Conservation (phyloP, 2,797 vertebrate species). For the Fratercula arctica region DNA sequence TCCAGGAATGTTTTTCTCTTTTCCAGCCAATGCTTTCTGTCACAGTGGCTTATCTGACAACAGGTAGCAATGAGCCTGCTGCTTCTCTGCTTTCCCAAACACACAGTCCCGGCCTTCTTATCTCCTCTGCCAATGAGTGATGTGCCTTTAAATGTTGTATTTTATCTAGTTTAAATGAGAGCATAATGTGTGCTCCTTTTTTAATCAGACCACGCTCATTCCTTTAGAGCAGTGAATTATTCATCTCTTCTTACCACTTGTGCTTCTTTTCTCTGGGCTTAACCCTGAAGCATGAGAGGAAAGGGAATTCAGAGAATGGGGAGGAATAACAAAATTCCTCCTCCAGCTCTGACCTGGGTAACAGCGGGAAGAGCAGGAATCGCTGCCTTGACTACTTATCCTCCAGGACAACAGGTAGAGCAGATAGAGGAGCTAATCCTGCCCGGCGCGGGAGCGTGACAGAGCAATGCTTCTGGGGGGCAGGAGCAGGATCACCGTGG, state of each 20-base stretch:
- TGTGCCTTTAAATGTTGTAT: background rate
- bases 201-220: background rate
- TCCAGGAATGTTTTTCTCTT: background rate
- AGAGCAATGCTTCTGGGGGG: background rate
- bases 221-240: background rate
- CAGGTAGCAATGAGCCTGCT: background rate
- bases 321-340: background rate
- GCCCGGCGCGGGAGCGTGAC: background rate
- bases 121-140: background rate
- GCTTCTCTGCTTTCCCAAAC: background rate
- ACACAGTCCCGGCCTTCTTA: background rate
- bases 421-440: background rate
- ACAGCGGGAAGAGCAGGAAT: background rate
- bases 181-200: background rate
- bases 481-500: background rate
- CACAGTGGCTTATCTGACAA: background rate
- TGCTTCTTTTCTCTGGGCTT: background rate
- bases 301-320: background rate
- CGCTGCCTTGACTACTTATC: background rate
- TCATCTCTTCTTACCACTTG: background rate
- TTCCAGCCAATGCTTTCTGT: background rate
- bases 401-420: background rate
- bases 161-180: background rate
- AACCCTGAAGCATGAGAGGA: background rate
- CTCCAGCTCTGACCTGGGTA: background rate